phyloP scores from a whole-genome alignment of 2,888 invertebrate species.

The Plusia festucae region DNA sequence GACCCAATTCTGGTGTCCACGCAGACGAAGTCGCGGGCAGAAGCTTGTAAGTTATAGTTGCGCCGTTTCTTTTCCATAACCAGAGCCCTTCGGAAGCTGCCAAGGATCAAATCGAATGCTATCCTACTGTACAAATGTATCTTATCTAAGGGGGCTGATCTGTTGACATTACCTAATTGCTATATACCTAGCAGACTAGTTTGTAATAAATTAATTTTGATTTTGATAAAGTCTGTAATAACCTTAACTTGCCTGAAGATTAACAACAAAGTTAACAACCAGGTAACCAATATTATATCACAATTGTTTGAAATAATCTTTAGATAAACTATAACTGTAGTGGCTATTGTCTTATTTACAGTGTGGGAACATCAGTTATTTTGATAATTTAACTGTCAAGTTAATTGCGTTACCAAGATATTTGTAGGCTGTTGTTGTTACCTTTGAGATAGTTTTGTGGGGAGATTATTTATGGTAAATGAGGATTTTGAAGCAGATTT shows the following conservation, averaged over 20 bases:
- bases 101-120: no score
- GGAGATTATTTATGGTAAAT: not conserved
- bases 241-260: conserved; percentile 15
- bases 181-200: no score
- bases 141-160: no score
- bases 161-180: no score
- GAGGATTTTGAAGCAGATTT: not conserved
- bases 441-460: conserved; percentile 19
- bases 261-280: conserved; percentile 30
- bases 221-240: not conserved
- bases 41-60: no score
- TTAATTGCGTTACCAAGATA: conserved; percentile 33
- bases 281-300: conserved; percentile 30
- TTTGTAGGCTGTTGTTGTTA: conserved; percentile 15
- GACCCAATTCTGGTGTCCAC: no score
- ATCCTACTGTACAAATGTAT: no score
- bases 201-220: no score
- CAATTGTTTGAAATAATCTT: conserved; percentile 47
- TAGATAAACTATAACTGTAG: conserved; percentile 38
- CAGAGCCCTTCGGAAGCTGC: no score
- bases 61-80: no score
- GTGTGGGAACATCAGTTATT: conserved; percentile 46
- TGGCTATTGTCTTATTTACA: conserved; percentile 49
- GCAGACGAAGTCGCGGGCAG: no score
- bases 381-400: conserved; percentile 44